Percentiles rank a stretch among this genome's conserved stretches.
These are phyloP conservation scores for Daktulosphaira vitifoliae DNA, from an alignment of 1,140 invertebrate genomes.

Conservation along the genomic window DNA sequence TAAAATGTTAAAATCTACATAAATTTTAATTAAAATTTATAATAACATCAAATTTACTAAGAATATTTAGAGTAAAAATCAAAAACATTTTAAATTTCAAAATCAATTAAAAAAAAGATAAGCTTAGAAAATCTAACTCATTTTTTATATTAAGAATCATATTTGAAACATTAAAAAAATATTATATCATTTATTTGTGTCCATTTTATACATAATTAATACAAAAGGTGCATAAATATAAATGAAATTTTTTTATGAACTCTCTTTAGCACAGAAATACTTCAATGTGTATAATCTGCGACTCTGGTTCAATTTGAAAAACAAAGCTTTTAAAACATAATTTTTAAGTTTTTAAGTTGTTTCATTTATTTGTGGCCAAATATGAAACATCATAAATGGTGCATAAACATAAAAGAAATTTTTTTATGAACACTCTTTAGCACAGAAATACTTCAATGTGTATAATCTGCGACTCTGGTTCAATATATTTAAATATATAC, in stretches of 20 bases:
- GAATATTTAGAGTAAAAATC: no score
- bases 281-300: constrained; percentile 12
- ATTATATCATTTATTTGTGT: constrained; percentile 27
- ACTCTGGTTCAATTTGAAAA: constrained; percentile 28
- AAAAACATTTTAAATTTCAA: no score
- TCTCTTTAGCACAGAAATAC: constrained; percentile 25
- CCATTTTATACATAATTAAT: neutral
- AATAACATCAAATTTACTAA: no score
- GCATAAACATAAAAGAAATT: constrained; percentile 25
- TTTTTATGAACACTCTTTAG: constrained; percentile 27
- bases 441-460: constrained; percentile 24
- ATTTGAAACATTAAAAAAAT: neutral
- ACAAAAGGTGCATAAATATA: constrained; percentile 21
- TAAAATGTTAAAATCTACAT: no score
- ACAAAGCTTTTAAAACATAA: no score
- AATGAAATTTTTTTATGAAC: constrained; percentile 20
- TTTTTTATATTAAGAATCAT: no score
- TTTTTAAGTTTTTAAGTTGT: no score
- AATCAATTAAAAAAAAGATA: no score
- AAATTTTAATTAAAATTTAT: no score
- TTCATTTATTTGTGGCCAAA: constrained; percentile 17
- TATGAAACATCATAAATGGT: neutral
- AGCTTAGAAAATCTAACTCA: no score
- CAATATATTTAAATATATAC: neutral
- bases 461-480: constrained; percentile 26